A percentile compares a stretch with the other conserved stretches of the same genome.
These are phyloP conservation scores for Lepidonotus clava DNA, from an alignment of 2,888 invertebrate genomes.

Conservation along the genomic window DNA sequence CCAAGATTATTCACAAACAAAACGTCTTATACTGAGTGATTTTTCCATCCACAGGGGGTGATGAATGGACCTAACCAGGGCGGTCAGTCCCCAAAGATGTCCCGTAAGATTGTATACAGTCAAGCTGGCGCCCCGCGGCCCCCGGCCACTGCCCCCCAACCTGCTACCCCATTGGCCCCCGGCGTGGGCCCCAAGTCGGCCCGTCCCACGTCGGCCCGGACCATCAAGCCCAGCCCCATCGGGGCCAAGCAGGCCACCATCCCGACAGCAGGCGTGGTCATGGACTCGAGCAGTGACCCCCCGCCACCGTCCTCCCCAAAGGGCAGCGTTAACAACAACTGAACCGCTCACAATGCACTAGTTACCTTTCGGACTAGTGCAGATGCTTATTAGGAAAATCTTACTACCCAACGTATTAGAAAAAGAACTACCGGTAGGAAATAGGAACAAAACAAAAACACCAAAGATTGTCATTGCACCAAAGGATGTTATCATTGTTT, in stretches of 20 bases:
- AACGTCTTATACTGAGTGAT: no score
- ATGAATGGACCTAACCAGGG: background rate
- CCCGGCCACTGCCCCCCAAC: background rate
- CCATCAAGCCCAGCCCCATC: conserved; percentile 32
- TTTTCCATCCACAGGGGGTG: background rate
- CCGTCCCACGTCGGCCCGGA: background rate
- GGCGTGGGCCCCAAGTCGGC: background rate
- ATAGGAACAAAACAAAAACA: background rate
- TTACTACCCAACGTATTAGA: background rate
- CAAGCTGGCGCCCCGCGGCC: background rate
- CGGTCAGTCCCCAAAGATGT: conserved; percentile 29
- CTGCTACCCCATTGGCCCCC: background rate
- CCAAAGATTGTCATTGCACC: background rate
- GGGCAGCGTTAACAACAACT: no score
- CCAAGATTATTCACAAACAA: no score
- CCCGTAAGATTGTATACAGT: background rate
- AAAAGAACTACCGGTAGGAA: background rate
- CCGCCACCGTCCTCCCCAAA: no score
- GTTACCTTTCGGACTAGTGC: background rate
- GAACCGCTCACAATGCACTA: background rate
- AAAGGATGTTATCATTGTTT: background rate
- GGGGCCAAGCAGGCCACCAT: background rate
- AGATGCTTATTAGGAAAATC: background rate
- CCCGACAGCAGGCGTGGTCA: background rate
- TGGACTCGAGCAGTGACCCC: background rate